Base-by-base conservation (phyloP, 2,888 invertebrate species). In the Macrophya annulata region DNA sequence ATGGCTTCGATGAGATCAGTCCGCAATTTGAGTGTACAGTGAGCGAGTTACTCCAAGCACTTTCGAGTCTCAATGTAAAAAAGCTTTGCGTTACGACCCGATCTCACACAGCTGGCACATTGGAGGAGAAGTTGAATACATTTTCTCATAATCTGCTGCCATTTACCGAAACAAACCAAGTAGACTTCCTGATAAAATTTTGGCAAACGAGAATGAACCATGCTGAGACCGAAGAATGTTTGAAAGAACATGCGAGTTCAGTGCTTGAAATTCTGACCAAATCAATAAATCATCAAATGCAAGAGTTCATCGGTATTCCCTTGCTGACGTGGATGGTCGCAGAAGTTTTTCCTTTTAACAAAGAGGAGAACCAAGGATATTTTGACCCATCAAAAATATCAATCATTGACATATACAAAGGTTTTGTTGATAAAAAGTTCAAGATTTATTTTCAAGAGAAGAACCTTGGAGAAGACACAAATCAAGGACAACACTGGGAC, bases 1-100 rank as follows among this genome's bases (percentile, higher is more conserved):
- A 74, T 21, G 72, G 72, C 6, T 74, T 45, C 5, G 72, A 74
- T 8, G 72, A 74, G 10, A 74, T 74, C 10, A n/a, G 10, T 12
- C 72, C 72, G 0, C 1, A 4, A 1, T 74, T 45, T 45, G 21
- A 0, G 21, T 0, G 8, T 4, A 21, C 15, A 21, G 21, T 43
- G 12, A 21, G 21, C 3, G 72, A 43, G 0, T 6, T 74, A 4
- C 45, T 74, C n/a, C 10, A 9, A 74, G 12, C 45, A 21, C 72
- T 74, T 21, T 43, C 45, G 45, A 74, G 43, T 21, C 45, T 43
- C 12, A 10, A 10, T 2, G 21, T 74, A 25, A 74, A 45, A 12
- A 43, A 15, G 45, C 43, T 74, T n/a, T 74, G n/a, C 15, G 45
- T 74, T 17, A 25, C 72, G 1, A 68, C 37, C 68, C 12, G 68